These are phyloP conservation scores for Pogona vitticeps DNA, from an alignment of 2,113 vertebrate genomes.

Conservation along the genomic window DNA sequence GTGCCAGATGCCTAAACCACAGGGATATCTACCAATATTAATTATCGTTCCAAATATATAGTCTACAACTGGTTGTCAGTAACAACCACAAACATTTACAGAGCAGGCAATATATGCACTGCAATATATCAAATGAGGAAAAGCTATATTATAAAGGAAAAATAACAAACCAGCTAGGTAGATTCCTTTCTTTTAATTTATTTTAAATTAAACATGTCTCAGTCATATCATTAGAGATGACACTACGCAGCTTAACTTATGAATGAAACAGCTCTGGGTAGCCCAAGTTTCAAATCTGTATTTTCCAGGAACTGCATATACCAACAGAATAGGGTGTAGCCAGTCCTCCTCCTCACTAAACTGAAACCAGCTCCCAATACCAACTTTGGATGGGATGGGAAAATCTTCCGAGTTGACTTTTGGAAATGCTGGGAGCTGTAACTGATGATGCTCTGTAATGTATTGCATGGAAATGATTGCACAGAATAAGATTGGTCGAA, in stretches of 20 bases:
- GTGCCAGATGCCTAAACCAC: too few relatives aligned
- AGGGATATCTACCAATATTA: neutral
- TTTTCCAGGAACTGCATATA: neutral
- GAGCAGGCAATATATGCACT: neutral
- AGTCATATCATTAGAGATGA: neutral
- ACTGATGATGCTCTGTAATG: neutral
- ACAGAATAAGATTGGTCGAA: neutral
- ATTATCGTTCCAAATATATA: slow-evolving; percentile 8
- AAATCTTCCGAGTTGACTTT: neutral
- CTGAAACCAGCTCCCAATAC: neutral
- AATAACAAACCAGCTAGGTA: neutral
- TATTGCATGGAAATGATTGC: neutral
- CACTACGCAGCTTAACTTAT: neutral
- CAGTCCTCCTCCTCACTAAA: too few relatives aligned
- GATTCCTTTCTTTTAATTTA: slow-evolving; percentile 15
- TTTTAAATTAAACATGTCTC: neutral
- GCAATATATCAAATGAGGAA: neutral
- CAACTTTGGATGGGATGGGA: neutral
- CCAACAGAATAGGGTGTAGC: neutral
- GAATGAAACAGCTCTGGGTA: neutral
- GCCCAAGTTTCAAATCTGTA: neutral
- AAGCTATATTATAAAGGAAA: neutral
- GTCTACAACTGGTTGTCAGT: neutral
- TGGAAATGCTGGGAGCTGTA: too few relatives aligned
- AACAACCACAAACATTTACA: neutral